Base-by-base conservation (phyloP, 2,113 vertebrate species). In the Alligator sinensis region DNA sequence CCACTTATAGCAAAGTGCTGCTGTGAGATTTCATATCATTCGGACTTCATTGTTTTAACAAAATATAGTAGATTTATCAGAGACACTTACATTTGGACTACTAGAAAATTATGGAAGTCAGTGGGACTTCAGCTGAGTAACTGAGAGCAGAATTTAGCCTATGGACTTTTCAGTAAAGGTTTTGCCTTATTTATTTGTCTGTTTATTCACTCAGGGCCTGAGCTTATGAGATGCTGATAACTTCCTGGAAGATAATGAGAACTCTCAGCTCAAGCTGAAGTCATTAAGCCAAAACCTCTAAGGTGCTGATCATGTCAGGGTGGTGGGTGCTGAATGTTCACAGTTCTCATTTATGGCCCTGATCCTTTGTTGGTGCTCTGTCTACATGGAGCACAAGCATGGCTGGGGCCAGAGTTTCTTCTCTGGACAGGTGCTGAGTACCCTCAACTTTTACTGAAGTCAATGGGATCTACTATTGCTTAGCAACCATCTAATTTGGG, bases 171-270 rank as follows among this genome's bases (percentile, higher is more conserved):
- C 74, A 30, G 7, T 5, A 78, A 74, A n/a, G 4, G 15, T 58
- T 92, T 82, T 62, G 13, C 75, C 3, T 1, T 47, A 17, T 47
- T 28, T 54, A 80, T 68, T 58, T 38, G 34, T 16, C 79, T 62
- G 9, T 10, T 12, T 61, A n/a, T 62, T 11, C 38, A 8, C 16
- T 82, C 11, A 12, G 30, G 30, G 16, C 70, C n/a, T 0, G 0
- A 64, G 15, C 4, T 10, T 4, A 1, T 0, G 1, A 64, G 28
- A 72, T 1, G 0, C 17, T 34, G 57, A 79, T 1, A 6, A 14
- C 34, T n/a, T 54, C 27, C 63, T 75, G 27, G 28, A 82, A 77
- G 79, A 11, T 4, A 21, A 61, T 3, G 4, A 91, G 17, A 1
- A 0, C 5, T 64, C 25, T 38, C 62, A 8, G 4, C 6, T 84